Conservation (phyloP, 2,113 vertebrate species). For the Speoplatyrhinus poulsoni region DNA sequence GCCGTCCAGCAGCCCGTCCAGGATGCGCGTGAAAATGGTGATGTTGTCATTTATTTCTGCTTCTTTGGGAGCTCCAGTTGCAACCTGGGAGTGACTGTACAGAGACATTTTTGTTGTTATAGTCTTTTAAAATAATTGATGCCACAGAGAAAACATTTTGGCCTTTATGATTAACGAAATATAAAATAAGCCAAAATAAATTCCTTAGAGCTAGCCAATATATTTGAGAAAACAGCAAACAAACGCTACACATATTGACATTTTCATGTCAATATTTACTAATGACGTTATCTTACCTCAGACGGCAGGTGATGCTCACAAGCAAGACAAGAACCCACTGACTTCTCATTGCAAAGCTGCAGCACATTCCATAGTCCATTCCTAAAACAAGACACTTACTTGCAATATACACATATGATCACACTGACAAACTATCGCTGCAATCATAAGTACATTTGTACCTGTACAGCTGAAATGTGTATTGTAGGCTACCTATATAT, state of each 20-base stretch:
- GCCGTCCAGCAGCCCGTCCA: slow-evolving; percentile 92
- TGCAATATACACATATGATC: background rate
- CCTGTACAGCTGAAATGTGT: background rate
- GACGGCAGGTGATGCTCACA: slow-evolving; percentile 84
- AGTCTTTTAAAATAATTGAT: background rate
- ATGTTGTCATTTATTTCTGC: slow-evolving; percentile 90
- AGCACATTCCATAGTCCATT: slow-evolving; percentile 91
- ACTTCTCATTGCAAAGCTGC: slow-evolving; percentile 86
- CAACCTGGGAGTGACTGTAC: slow-evolving; percentile 86
- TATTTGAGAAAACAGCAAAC: background rate
- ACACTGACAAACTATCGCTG: background rate
- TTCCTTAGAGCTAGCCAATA: background rate
- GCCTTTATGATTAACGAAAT: background rate
- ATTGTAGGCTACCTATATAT: no score
- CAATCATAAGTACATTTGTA: background rate
- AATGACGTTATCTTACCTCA: slow-evolving; percentile 79
- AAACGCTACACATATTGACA: background rate
- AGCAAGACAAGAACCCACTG: slow-evolving; percentile 82
- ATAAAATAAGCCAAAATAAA: background rate
- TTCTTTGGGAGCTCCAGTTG: slow-evolving; percentile 82
- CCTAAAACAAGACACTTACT: slow-evolving; percentile 73
- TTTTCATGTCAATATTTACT: background rate
- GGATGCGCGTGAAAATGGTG: slow-evolving; percentile 93
- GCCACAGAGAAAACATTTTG: background rate
- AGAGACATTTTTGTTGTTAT: slow-evolving; percentile 8